Percentiles rank a stretch among this genome's conserved stretches.
Conservation (phyloP, 2,888 invertebrate genomes). For the Sesamia inferens region DNA sequence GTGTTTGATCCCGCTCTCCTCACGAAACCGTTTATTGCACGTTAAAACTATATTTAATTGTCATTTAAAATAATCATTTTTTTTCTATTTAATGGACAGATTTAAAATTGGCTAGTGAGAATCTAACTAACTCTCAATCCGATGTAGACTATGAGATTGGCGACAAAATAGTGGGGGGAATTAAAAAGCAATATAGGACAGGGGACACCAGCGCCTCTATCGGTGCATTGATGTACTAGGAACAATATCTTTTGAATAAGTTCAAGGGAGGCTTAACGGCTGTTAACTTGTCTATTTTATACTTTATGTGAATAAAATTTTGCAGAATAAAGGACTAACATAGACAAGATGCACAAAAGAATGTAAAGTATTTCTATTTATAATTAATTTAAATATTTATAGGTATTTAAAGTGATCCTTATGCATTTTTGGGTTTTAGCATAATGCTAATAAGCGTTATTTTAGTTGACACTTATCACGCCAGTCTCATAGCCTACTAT, state of each 20-base stretch:
- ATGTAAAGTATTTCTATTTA: not conserved
- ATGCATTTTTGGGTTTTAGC: not conserved
- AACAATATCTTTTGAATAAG: not conserved
- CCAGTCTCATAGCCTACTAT: constrained; percentile 16
- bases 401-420: not conserved
- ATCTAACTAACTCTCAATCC: constrained; percentile 20
- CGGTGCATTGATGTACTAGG: constrained; percentile 3
- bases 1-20: constrained; percentile 72
- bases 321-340: not conserved
- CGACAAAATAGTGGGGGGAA: not conserved
- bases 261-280: not conserved
- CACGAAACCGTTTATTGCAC: constrained; percentile 67
- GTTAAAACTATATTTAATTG: constrained; percentile 56
- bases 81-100: constrained; percentile 44
- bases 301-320: not conserved
- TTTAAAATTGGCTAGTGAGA: constrained; percentile 23
- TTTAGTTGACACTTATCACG: too few species aligned
- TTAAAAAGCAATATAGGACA: not conserved
- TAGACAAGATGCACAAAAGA: not conserved
- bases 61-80: constrained; percentile 58
- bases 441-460: not conserved
- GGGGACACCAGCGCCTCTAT: constrained; percentile 16
- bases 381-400: constrained; percentile 6
- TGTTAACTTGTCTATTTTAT: not conserved
- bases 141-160: constrained; percentile 15